Base-by-base conservation (phyloP, 2,888 invertebrate species). In the Aspidapion aeneum region DNA sequence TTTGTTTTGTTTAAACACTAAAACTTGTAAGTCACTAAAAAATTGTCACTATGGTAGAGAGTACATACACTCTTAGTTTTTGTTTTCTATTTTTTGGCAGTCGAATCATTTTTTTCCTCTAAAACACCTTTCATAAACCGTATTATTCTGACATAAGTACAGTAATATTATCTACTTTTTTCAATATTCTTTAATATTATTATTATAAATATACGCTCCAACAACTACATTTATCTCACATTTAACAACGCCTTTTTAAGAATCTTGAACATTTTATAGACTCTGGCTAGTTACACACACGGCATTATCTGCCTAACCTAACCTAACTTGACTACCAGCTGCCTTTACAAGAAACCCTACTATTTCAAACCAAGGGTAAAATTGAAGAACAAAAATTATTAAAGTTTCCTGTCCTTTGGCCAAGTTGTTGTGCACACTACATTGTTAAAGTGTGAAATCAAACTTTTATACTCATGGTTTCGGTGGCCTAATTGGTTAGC, bases 151-250 rank as follows among this genome's bases (percentile, higher is more conserved):
- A 12, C 35, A 35, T 35, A 35, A 35, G 35, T 35, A 35, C 35
- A 35, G 35, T 35, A 35, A 35, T 35, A 7, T 35, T 35, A 7
- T 35, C 35, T 35, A 35, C 35, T 35, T 35, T 35, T 35, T 35
- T 35, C 35, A 35, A 35, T 35, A 35, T 35, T 35, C n/a, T 35
- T 35, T 35, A 35, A 35, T 35, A 35, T 35, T 35, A 35, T 7
- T 35, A 35, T 35, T 7, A 35, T n/a, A n/a, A 65, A 68, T 72
- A 77, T 78, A 76, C 75, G 72, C 74, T 75, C 75, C 77, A 75
- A 75, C 74, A 74, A 76, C 78, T 79, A 78, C 76, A 74, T 74
- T n/a, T 75, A 77, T 78, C 76, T 76, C 77, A 78, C 77, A 77
- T 77, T 76, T 74, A 78, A 78, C 77, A 77, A 76, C 21, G 61